Evolutionary conservation across 2,797 vertebrate species (phyloP).

Genomic region (Cottoperca gobio): DNA sequence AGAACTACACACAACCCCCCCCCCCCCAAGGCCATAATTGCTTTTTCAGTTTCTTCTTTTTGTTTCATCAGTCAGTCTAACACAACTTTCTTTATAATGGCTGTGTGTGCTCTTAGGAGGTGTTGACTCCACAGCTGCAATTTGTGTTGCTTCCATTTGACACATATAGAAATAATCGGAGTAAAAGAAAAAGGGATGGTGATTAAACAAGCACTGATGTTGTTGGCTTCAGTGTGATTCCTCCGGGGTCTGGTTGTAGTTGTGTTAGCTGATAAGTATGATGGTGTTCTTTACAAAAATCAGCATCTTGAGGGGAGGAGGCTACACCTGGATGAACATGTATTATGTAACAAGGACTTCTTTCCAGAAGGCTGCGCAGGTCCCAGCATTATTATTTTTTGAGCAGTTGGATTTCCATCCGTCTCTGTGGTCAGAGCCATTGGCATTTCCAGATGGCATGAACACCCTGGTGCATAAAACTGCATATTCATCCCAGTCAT

Average conservation of each 20-base stretch:
- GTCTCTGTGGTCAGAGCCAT: slow-evolving; percentile 32
- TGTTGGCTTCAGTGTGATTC: slow-evolving; percentile 16
- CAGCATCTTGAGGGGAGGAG: slow-evolving; percentile 15
- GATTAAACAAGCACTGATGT: slow-evolving; percentile 6
- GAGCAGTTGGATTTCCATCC: slow-evolving; percentile 26
- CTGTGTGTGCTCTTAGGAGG: slow-evolving; percentile 14
- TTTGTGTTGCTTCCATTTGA: slow-evolving; percentile 24
- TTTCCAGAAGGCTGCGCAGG: slow-evolving; percentile 26
- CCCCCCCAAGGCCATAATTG: slow-evolving; percentile 25
- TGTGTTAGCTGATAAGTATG: slow-evolving; percentile 23
- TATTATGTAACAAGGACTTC: slow-evolving; percentile 46
- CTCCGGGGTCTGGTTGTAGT: slow-evolving; percentile 14
- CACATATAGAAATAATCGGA: slow-evolving; percentile 26
- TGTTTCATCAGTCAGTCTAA: slow-evolving; percentile 22
- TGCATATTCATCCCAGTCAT: slow-evolving; percentile 28
- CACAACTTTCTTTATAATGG: slow-evolving; percentile 39
- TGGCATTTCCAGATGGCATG: slow-evolving; percentile 30
- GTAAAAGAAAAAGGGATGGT: not conserved
- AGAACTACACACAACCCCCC: slow-evolving; percentile 21
- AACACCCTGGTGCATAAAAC: slow-evolving; percentile 41
- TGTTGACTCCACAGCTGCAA: slow-evolving; percentile 13
- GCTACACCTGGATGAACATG: slow-evolving; percentile 44
- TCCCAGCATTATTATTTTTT: slow-evolving; percentile 30
- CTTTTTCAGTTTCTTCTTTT: slow-evolving; percentile 34
- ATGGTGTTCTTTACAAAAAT: slow-evolving; percentile 29